Conservation (phyloP, 2,113 vertebrate species). For the Sebastes schlegelii region DNA sequence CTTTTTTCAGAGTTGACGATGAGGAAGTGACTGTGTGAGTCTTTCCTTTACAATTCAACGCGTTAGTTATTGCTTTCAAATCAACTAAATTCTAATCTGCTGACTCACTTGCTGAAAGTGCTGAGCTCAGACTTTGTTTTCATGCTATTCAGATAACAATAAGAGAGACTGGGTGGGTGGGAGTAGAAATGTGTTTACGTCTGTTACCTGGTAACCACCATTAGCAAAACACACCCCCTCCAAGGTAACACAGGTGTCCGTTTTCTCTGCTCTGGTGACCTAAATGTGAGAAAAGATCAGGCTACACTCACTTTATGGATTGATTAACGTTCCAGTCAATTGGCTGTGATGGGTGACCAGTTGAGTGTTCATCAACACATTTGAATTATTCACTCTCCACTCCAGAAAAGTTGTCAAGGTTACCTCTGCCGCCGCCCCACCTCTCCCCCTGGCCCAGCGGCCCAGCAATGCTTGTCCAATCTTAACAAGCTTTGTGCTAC, state of each 20-base stretch:
- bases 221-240: constrained; percentile 46
- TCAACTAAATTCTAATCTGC: background rate
- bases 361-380: constrained; percentile 64
- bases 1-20: background rate
- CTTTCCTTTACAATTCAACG: no score
- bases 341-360: constrained; percentile 35
- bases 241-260: constrained; percentile 65
- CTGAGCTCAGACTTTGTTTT: background rate
- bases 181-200: constrained; percentile 49
- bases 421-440: constrained; percentile 73
- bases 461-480: constrained; percentile 87
- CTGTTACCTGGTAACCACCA: constrained; percentile 66
- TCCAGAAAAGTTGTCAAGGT: constrained; percentile 82
- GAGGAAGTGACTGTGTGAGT: background rate
- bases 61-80: no score
- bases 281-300: constrained; percentile 56
- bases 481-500: constrained; percentile 89
- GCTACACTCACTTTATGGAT: constrained; percentile 57
- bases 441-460: constrained; percentile 64
- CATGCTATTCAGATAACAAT: background rate
- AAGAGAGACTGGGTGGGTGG: background rate
- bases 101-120: background rate
- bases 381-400: constrained; percentile 72
- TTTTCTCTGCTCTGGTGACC: constrained; percentile 66
- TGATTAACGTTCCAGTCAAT: constrained; percentile 55